phyloP scores from a whole-genome alignment of 2,888 invertebrate species.

The Sarcophaga rosellei region DNA sequence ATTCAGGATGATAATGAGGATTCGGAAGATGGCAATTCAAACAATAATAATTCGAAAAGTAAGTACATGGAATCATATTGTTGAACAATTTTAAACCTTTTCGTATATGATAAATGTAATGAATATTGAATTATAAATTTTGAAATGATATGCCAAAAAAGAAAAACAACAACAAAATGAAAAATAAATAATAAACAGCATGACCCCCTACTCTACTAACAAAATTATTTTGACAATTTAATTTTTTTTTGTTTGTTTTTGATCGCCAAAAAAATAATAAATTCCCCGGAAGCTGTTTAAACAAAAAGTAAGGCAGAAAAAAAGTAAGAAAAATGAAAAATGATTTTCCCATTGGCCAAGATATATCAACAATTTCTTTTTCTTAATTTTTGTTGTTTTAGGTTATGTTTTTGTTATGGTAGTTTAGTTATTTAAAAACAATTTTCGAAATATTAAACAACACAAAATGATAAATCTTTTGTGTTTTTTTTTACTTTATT shows the following conservation, averaged over 20 bases:
- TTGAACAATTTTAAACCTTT: background rate
- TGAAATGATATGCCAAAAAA: no score
- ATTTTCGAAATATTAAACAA: slow-evolving; percentile 43
- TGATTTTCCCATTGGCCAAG: background rate
- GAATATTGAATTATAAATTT: no score
- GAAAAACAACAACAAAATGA: no score
- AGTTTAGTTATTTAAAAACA: slow-evolving; percentile 19
- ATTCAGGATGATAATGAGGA: slow-evolving; percentile 22
- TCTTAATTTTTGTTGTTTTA: background rate
- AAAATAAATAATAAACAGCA: no score
- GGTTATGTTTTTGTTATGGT: background rate
- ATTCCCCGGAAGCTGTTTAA: no score
- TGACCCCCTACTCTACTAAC: no score
- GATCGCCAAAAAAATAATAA: no score
- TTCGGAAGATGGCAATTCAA: background rate
- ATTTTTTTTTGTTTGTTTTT: no score
- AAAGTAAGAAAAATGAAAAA: no score
- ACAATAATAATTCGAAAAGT: slow-evolving; percentile 40
- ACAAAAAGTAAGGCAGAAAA: no score
- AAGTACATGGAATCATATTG: slow-evolving; percentile 13
- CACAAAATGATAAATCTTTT: slow-evolving; percentile 55
- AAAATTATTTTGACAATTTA: no score
- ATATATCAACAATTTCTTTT: slow-evolving; percentile 1
- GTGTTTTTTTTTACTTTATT: background rate
- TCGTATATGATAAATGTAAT: no score